Conservation (phyloP, 2,797 vertebrate species). For the Myotis planiceps region DNA sequence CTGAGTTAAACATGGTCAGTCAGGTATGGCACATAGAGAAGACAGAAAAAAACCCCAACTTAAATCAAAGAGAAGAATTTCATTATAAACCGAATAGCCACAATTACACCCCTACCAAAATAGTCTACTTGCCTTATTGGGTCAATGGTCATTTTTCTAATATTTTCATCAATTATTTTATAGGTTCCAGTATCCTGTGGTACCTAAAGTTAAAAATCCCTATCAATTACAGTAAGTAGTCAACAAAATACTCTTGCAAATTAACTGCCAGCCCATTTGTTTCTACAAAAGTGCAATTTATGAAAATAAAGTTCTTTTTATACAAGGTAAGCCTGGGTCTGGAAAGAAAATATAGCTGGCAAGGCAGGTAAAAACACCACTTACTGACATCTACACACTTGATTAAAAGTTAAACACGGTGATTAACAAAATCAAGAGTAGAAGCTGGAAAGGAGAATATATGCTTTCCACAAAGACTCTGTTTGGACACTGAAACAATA, state of each 20-base stretch:
- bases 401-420: constrained; percentile 75
- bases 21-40: background rate
- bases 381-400: constrained; percentile 51
- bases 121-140: background rate
- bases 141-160: background rate
- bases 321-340: constrained; percentile 61
- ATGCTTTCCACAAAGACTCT: constrained; percentile 22
- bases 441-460: constrained; percentile 9
- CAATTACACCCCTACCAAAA: background rate
- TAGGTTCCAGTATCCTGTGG: background rate
- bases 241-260: constrained; percentile 26
- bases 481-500: background rate
- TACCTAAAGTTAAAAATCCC: background rate
- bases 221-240: background rate
- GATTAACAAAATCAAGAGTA: constrained; percentile 71
- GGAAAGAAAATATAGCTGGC: constrained; percentile 48
- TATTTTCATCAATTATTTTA: background rate
- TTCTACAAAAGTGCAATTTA: constrained; percentile 11
- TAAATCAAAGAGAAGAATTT: constrained; percentile 2
- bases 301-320: constrained; percentile 70
- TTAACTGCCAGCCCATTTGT: background rate
- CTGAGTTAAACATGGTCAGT: constrained; percentile 15
- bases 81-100: background rate
- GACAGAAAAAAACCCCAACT: background rate
- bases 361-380: constrained; percentile 60